Evolutionary conservation across 2,113 vertebrate genomes (phyloP), one percentile per base, ranked within the genome.

Genomic region (Tetrao urogallus): DNA sequence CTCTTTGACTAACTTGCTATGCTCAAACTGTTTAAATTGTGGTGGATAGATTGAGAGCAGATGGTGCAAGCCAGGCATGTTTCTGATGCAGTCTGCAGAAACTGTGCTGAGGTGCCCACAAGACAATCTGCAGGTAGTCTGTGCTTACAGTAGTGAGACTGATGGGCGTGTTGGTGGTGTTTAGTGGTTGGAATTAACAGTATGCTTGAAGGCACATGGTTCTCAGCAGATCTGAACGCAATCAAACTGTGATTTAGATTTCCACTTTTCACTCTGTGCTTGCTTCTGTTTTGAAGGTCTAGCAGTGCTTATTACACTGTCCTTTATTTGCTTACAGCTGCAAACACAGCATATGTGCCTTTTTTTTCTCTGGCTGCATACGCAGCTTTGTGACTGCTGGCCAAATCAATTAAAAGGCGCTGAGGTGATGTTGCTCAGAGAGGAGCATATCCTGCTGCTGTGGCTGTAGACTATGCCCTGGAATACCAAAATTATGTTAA

Each of bases 331-430:
- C 25, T 69, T 86, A 25, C 4, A 27, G 25, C 38, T 60, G 32
- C 7, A 15, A 63, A 42, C 3, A 4, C 0, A 40, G 17, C 13
- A 9, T 50, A 48, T 28, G 0, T 60, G 8, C 45, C 4, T 8
- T 60, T 48, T 64, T 36, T 69, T 30, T 3, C 4, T 11, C 8
- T 1, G 0, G 17, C 60, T 47, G 54, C 40, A 63, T 28, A 21
- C 19, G 56, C 60, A 52, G 28, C 34, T 64, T 65, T 54, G 24
- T 38, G 47, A 21, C 32, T 47, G 13, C 16, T 52, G 20, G 13
- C 8, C 52, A 57, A 79, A 65, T 75, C 3, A 8, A 18, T 86
- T 48, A 48, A 43, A 77, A 89, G 21, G 52, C 56, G 13, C 22
- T 86, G 10, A 30, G 11, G 8, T 30, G 30, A 56, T 32, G 54